These are phyloP conservation scores for Actinopyga echinites DNA, from an alignment of 53 echinoderm and acorn worm genomes.

Conservation along the genomic window DNA sequence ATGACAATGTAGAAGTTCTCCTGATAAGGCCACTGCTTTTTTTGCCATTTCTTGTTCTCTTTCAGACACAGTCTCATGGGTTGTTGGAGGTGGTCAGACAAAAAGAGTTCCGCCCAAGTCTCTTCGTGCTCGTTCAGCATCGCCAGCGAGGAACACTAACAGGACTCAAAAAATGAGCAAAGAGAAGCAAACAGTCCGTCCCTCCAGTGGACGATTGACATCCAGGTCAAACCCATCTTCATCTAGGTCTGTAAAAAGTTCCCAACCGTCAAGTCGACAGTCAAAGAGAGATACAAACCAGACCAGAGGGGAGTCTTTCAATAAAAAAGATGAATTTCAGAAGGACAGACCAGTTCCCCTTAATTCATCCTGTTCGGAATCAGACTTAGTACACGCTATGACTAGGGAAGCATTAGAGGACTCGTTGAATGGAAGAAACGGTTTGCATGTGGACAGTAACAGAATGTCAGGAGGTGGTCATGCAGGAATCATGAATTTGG, in stretches of 20 bases:
- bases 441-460: neutral
- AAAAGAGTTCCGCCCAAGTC: slow-evolving; percentile 37
- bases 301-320: neutral
- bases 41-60: neutral
- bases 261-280: slow-evolving; percentile 22
- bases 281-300: neutral
- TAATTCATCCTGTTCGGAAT: slow-evolving; percentile 31
- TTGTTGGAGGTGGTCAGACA: slow-evolving; percentile 55
- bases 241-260: neutral
- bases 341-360: neutral
- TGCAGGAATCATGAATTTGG: slow-evolving; percentile 46
- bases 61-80: slow-evolving; percentile 61
- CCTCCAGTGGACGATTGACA: slow-evolving; percentile 34
- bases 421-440: too few relatives aligned
- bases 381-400: slow-evolving; percentile 13
- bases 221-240: slow-evolving; percentile 29
- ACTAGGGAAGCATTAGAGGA: neutral
- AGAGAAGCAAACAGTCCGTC: neutral
- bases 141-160: slow-evolving; percentile 47
- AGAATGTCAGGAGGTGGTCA: slow-evolving; percentile 23
- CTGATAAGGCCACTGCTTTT: too few relatives aligned
- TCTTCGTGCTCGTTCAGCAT: slow-evolving; percentile 61
- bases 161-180: neutral
- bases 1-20: too few relatives aligned
- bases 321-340: neutral